A percentile compares a stretch with the other conserved stretches of the same genome.
phyloP scores from a whole-genome alignment of 2,797 vertebrate genomes.

The Potorous gilbertii region DNA sequence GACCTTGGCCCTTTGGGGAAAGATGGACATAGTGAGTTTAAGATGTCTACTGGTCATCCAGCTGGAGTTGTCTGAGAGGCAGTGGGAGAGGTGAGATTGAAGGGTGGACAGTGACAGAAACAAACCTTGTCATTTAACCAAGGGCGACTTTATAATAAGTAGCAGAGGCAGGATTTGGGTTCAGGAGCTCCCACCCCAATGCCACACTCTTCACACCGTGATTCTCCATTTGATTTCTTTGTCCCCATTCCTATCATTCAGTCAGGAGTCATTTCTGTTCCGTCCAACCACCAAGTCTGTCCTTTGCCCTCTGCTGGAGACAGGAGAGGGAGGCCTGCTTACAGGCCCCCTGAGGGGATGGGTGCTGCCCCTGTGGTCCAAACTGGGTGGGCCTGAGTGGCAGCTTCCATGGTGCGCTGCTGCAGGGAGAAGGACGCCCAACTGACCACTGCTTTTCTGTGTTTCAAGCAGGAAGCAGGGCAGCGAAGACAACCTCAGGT shows the following conservation, averaged over 20 bases:
- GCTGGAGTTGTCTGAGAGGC: neutral
- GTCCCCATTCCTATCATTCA: neutral
- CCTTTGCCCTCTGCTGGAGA: neutral
- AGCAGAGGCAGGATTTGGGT: neutral
- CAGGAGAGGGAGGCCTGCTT: neutral
- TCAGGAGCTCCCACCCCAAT: neutral
- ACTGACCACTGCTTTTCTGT: slow-evolving; percentile 63
- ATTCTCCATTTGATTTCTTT: neutral
- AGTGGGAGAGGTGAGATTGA: neutral
- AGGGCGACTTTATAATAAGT: neutral
- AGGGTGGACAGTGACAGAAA: neutral
- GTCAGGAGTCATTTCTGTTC: neutral
- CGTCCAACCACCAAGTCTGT: neutral
- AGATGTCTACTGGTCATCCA: neutral
- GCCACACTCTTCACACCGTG: neutral
- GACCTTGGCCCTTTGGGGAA: neutral
- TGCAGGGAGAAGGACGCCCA: too few species aligned
- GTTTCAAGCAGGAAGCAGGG: slow-evolving; percentile 91
- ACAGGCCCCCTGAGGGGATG: neutral
- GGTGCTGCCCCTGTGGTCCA: neutral
- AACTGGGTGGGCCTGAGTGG: too few species aligned
- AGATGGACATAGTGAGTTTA: neutral
- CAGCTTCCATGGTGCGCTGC: neutral
- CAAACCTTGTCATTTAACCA: neutral
- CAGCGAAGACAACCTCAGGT: slow-evolving; percentile 90